These are phyloP conservation scores for Harpegnathos saltator DNA, from an alignment of 1,140 invertebrate species.

Conservation along the genomic window DNA sequence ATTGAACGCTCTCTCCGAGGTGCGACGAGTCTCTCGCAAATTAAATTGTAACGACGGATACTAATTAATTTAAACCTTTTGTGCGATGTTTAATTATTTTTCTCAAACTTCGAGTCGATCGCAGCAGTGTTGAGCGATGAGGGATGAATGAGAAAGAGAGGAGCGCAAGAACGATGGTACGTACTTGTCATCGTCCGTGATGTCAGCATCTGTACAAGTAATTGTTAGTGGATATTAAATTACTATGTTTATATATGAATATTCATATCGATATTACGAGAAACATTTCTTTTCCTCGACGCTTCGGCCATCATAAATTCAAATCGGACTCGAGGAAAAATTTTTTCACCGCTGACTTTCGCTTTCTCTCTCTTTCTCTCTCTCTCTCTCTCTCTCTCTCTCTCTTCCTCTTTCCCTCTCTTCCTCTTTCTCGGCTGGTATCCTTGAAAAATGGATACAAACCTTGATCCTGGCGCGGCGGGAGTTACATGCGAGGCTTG, in stretches of 20 bases:
- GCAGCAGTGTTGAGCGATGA: too few species aligned
- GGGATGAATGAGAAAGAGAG: too few species aligned
- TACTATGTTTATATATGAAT: conserved; percentile 29
- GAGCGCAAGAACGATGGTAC: not conserved
- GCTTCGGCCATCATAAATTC: conserved; percentile 45
- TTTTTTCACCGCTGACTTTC: conserved; percentile 1
- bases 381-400: too few species aligned
- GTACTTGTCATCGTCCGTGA: conserved; percentile 2
- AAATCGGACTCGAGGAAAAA: conserved; percentile 28
- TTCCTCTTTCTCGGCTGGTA: not conserved
- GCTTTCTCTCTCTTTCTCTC: not conserved
- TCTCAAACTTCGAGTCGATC: too few species aligned
- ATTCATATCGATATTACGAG: conserved; percentile 32
- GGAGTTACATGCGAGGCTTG: conserved; percentile 31
- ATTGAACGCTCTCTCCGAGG: too few species aligned
- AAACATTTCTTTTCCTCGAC: conserved; percentile 35
- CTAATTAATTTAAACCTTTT: too few species aligned
- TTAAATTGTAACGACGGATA: too few species aligned
- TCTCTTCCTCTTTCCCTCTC: not conserved
- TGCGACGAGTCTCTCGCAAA: too few species aligned
- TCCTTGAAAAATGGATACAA: conserved; percentile 50
- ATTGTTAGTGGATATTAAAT: conserved; percentile 38
- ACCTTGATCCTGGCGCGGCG: conserved; percentile 23
- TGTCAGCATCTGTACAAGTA: conserved; percentile 2
- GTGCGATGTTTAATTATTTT: too few species aligned